Conservation (phyloP, 2,113 vertebrate genomes). For the Oxygymnocypris stewartii region DNA sequence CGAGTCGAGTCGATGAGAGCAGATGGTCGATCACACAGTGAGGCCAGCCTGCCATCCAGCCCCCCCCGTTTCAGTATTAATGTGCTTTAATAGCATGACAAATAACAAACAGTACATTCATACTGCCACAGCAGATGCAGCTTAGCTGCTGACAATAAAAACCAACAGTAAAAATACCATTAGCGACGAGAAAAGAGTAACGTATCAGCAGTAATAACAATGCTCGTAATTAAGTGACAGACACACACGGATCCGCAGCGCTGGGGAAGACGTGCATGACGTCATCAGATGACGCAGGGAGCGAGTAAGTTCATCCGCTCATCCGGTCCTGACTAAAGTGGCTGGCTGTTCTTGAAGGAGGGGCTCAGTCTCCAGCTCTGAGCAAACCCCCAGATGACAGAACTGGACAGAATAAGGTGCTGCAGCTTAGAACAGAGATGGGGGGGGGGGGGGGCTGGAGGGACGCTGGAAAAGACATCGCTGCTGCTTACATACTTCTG, state of each 20-base stretch:
- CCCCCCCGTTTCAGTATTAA: background rate
- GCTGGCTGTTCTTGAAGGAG: background rate
- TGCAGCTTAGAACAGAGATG: no score
- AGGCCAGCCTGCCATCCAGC: constrained; percentile 36
- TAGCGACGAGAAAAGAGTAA: background rate
- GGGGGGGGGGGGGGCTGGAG: no score
- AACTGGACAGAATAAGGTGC: no score
- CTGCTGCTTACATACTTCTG: no score
- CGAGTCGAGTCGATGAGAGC: constrained; percentile 40
- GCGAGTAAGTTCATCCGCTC: background rate
- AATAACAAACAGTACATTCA: constrained; percentile 34
- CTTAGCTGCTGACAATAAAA: constrained; percentile 7
- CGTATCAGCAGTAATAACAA: background rate
- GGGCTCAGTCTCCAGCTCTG: no score
- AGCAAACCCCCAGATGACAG: background rate
- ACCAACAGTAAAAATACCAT: background rate
- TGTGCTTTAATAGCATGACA: constrained; percentile 17
- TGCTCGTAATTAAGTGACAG: background rate
- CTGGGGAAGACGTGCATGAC: no score
- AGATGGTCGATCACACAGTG: constrained; percentile 53
- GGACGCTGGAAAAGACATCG: no score
- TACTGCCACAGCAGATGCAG: constrained; percentile 1
- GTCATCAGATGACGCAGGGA: background rate
- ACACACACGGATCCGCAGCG: background rate
- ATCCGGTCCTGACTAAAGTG: background rate